Evolutionary conservation across 1,140 invertebrate genomes (phyloP).

Genomic region (Halyomorpha halys): DNA sequence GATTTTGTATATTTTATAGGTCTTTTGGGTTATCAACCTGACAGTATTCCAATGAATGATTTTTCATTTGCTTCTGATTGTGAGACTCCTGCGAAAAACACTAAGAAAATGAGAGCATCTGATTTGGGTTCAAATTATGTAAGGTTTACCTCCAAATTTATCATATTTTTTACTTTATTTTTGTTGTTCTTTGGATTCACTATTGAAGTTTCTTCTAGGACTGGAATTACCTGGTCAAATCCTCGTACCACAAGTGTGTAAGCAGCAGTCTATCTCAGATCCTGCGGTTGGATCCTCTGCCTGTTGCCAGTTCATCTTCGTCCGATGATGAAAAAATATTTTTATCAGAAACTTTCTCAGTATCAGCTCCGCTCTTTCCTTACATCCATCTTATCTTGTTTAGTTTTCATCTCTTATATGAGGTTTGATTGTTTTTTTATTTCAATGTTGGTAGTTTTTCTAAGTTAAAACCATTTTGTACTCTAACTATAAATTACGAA

Average conservation of each 20-base stretch:
- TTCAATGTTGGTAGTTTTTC: too few relatives aligned
- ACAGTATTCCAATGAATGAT: slow-evolving; percentile 44
- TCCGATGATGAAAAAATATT: slow-evolving; percentile 33
- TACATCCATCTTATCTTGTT: slow-evolving; percentile 65
- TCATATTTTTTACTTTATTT: neutral
- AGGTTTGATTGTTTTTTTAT: too few relatives aligned
- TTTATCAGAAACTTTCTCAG: slow-evolving; percentile 39
- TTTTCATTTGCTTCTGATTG: slow-evolving; percentile 40
- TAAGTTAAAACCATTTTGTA: too few relatives aligned
- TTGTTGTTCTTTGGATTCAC: neutral
- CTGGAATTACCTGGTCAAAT: slow-evolving; percentile 62
- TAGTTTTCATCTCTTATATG: slow-evolving; percentile 78
- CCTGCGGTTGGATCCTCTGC: neutral
- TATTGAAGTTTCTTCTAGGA: slow-evolving; percentile 41
- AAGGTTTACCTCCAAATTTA: neutral
- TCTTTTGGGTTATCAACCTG: slow-evolving; percentile 62
- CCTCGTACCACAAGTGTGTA: slow-evolving; percentile 41
- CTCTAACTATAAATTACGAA: too few relatives aligned
- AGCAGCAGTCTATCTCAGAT: slow-evolving; percentile 20
- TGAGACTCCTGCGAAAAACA: slow-evolving; percentile 38
- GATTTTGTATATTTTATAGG: slow-evolving; percentile 22
- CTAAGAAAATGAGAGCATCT: slow-evolving; percentile 50
- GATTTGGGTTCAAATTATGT: slow-evolving; percentile 41
- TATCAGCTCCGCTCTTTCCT: slow-evolving; percentile 56
- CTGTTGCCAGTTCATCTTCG: neutral